Conservation (phyloP, 1,140 invertebrate species). For the Psilanteris sp. region DNA sequence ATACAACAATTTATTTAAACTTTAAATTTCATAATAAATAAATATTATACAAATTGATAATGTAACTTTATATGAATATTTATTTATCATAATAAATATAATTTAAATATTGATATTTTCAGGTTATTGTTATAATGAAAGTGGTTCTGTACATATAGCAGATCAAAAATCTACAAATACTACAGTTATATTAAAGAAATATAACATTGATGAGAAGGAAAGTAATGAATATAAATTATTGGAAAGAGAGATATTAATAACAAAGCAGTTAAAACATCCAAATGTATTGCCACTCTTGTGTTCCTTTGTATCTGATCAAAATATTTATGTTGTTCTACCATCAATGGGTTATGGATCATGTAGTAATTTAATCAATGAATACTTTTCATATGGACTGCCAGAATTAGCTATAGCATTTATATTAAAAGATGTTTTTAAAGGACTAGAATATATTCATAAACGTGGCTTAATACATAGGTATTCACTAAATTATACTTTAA, state of each 20-base stretch:
- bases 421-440: conserved; percentile 87
- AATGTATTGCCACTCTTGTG: conserved; percentile 87
- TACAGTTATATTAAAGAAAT: conserved; percentile 87
- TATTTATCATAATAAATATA: neutral
- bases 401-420: conserved; percentile 90
- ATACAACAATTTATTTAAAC: no score
- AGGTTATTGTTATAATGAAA: conserved; percentile 85
- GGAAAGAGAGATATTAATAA: conserved; percentile 88
- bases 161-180: conserved; percentile 84
- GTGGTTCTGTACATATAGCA: conserved; percentile 83
- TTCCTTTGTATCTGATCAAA: conserved; percentile 86
- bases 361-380: conserved; percentile 87
- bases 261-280: conserved; percentile 88
- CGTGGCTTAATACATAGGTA: conserved; percentile 92
- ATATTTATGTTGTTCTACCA: conserved; percentile 89
- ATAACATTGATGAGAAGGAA: conserved; percentile 85
- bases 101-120: no score
- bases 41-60: no score
- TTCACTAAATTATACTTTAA: neutral
- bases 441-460: conserved; percentile 91
- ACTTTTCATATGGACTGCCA: conserved; percentile 89
- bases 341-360: conserved; percentile 91
- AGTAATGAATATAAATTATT: conserved; percentile 84
- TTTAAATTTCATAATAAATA: no score
- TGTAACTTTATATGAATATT: neutral